These are phyloP conservation scores for Coelinius sp. DNA, from an alignment of 2,888 invertebrate species.

Conservation along the genomic window DNA sequence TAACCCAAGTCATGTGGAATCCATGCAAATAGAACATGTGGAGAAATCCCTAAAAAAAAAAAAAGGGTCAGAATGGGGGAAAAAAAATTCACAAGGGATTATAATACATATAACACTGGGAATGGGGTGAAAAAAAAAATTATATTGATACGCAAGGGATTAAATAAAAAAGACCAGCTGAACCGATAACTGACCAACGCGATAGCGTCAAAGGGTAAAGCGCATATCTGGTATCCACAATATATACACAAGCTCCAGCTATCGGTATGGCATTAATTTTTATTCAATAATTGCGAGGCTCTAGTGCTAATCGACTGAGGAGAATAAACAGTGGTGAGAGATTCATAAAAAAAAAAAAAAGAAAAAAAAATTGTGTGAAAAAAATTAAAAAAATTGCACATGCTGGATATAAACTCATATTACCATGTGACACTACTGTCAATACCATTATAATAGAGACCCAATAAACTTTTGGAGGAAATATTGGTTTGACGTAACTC, in stretches of 20 bases:
- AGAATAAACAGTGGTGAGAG: constrained; percentile 25
- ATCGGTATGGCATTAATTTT: constrained; percentile 28
- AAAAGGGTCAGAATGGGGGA: no score
- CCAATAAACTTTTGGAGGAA: background rate
- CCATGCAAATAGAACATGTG: constrained; percentile 8
- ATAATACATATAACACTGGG: background rate
- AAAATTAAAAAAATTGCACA: no score
- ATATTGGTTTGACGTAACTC: background rate
- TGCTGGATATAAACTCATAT: no score
- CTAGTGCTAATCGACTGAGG: background rate
- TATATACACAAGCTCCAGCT: background rate
- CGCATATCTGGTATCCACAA: background rate
- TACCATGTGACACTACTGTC: no score
- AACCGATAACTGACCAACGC: constrained; percentile 12
- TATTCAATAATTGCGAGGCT: constrained; percentile 9
- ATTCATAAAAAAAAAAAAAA: background rate
- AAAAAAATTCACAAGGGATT: background rate
- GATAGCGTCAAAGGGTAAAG: constrained; percentile 23
- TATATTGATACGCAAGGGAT: constrained; percentile 1
- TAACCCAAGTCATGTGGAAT: constrained; percentile 20
- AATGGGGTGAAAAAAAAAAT: background rate
- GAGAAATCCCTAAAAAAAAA: constrained; percentile 4
- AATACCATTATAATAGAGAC: no score
- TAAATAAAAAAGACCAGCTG: background rate
- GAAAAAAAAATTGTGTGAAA: no score